Evolutionary conservation across 2,113 vertebrate species (phyloP), one percentile per base, ranked within the genome.

Genomic region (Odontophorus gujanensis): DNA sequence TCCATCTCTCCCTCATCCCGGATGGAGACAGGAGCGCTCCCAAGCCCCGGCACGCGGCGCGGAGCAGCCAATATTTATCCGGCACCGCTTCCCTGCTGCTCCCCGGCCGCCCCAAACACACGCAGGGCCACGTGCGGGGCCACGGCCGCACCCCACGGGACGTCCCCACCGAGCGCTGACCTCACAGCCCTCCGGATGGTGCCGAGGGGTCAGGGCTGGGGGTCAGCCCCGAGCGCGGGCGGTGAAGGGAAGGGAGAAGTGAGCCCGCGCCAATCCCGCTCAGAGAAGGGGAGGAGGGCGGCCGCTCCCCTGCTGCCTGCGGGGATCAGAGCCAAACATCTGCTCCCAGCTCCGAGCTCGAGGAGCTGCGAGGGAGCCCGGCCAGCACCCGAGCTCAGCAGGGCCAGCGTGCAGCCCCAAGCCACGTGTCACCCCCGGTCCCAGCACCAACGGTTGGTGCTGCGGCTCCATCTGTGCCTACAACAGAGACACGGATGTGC

Each of bases 11-110:
- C 16, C 77, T 48, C 2, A 1, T 78, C 38, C 84, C 66, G 81
- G 85, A 82, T 76, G 69, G 69, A 73, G 36, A 68, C 63, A 91
- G 72, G 85, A 85, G 80, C 66, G 58, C 63, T 1, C 0, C 75
- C 2, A 22, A 84, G 87, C 40, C 79, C 66, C 73, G 13, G 86
- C 92, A 93, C 17, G 1, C 4, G 9, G 79, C 18, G 1, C 80
- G 75, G 77, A 18, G 38, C 89, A 61, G 71, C 81, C 95, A 97
- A 96, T 97, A 85, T 96, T 97, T 96, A 97, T 19, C 85, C 65
- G 75, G 65, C 89, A 7, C 13, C 88, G 25, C 62, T 95, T 81
- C 66, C 85, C 47, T 3, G 8, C n/a, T 25, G 38, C 50, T 14
- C 34, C 4, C 13, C 67, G 10, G 5, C 24, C 0, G 66, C 81